These are phyloP conservation scores for Hydrotaea diabolus DNA, from an alignment of 2,888 invertebrate genomes.

Conservation along the genomic window DNA sequence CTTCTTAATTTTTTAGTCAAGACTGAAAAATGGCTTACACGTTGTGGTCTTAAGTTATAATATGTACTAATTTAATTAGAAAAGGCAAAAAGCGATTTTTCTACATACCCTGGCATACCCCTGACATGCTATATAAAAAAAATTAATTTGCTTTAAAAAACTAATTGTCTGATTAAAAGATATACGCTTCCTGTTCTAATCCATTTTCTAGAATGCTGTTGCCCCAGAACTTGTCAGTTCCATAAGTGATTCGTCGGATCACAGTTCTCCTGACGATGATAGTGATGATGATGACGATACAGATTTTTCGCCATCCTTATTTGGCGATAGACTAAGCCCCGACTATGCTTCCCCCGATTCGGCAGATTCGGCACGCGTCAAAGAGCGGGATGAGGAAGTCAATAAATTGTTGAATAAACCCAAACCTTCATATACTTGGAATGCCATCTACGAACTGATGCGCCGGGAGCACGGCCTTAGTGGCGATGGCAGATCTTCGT, in stretches of 20 bases:
- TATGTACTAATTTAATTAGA: too few species aligned
- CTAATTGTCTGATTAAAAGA: too few species aligned
- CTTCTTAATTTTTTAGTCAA: too few species aligned
- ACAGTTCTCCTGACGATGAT: conserved; percentile 33
- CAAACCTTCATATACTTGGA: conserved; percentile 76
- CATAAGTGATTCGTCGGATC: conserved; percentile 20
- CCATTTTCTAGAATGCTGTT: background rate
- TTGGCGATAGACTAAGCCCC: conserved; percentile 45
- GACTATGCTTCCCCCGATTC: conserved; percentile 56
- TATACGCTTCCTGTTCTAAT: too few species aligned
- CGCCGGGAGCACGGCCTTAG: conserved; percentile 75
- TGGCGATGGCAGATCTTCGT: conserved; percentile 63
- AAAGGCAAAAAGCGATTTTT: too few species aligned
- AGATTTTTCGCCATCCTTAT: conserved; percentile 52
- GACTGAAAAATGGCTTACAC: too few species aligned
- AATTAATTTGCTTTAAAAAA: too few species aligned
- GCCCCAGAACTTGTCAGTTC: background rate
- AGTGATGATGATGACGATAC: conserved; percentile 56
- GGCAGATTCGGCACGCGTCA: conserved; percentile 41
- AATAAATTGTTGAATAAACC: conserved; percentile 72
- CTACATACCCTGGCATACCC: too few species aligned
- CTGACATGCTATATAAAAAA: too few species aligned
- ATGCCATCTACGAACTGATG: conserved; percentile 73
- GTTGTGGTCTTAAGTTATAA: too few species aligned
- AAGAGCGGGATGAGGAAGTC: conserved; percentile 62